Conservation (phyloP, 2,888 invertebrate species). For the Apamea sordens region DNA sequence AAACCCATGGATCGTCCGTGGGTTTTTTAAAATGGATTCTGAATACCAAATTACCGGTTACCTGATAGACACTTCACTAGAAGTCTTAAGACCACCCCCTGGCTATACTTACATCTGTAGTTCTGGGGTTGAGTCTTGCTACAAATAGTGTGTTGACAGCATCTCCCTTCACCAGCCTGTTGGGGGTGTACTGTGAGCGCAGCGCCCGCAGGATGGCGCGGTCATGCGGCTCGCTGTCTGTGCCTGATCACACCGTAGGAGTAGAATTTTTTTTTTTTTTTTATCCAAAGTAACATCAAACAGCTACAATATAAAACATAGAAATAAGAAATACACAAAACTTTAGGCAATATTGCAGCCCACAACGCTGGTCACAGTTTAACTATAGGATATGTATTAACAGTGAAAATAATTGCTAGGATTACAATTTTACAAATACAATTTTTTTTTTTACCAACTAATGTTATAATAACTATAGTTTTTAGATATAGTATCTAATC, state of each 20-base stretch:
- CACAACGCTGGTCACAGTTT: no score
- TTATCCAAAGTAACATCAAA: neutral
- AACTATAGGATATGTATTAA: neutral
- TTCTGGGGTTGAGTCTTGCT: slow-evolving; percentile 92
- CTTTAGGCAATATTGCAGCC: neutral
- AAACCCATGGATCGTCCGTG: no score
- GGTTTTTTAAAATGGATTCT: neutral
- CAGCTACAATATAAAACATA: neutral
- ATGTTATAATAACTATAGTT: no score
- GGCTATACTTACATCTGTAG: slow-evolving; percentile 87
- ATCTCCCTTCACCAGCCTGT: slow-evolving; percentile 92
- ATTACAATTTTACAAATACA: no score
- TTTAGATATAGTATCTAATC: no score
- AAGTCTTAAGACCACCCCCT: neutral
- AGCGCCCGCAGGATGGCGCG: slow-evolving; percentile 93
- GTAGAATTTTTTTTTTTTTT: neutral
- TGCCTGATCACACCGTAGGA: slow-evolving; percentile 81
- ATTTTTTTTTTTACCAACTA: no score
- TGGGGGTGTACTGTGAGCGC: slow-evolving; percentile 91
- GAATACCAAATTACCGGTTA: neutral
- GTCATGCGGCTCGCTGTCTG: slow-evolving; percentile 95
- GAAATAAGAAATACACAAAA: neutral
- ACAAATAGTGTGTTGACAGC: slow-evolving; percentile 94
- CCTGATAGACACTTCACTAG: neutral
- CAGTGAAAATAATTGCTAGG: no score